Evolutionary conservation across 2,888 invertebrate genomes (phyloP).

Genomic region (Chaetogeoica ovagalla): DNA sequence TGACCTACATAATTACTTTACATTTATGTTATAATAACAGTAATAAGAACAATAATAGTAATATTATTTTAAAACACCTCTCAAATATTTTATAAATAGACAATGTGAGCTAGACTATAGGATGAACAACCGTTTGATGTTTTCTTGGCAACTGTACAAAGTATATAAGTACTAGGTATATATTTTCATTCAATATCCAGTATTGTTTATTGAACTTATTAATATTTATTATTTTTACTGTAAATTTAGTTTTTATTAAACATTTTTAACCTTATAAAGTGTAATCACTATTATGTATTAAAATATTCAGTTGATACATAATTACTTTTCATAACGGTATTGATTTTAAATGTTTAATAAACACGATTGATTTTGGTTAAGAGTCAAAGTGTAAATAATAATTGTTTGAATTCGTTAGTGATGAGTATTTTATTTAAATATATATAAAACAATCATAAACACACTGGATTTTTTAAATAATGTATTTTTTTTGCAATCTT

Average conservation of each 20-base stretch:
- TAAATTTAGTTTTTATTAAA: background rate
- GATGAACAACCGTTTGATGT: slow-evolving; percentile 4
- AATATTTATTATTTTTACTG: background rate
- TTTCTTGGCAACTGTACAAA: slow-evolving; percentile 33
- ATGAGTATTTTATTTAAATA: background rate
- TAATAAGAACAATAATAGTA: slow-evolving; percentile 4
- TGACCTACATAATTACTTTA: slow-evolving; percentile 25
- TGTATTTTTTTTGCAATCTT: no score
- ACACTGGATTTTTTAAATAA: no score
- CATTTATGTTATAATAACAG: slow-evolving; percentile 9
- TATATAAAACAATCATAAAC: no score
- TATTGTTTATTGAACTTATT: background rate
- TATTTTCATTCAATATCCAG: background rate
- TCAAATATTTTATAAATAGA: slow-evolving; percentile 31
- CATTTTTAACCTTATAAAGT: no score
- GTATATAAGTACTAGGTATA: background rate
- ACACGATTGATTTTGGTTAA: background rate
- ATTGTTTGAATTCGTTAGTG: background rate
- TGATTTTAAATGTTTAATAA: background rate
- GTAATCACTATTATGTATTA: no score
- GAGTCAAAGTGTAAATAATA: background rate
- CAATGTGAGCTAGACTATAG: background rate
- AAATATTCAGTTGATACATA: background rate
- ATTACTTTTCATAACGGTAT: background rate
- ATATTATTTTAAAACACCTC: slow-evolving; percentile 20